These are phyloP conservation scores for Mylabris sibirica DNA, from an alignment of 2,888 invertebrate species.

Conservation along the genomic window DNA sequence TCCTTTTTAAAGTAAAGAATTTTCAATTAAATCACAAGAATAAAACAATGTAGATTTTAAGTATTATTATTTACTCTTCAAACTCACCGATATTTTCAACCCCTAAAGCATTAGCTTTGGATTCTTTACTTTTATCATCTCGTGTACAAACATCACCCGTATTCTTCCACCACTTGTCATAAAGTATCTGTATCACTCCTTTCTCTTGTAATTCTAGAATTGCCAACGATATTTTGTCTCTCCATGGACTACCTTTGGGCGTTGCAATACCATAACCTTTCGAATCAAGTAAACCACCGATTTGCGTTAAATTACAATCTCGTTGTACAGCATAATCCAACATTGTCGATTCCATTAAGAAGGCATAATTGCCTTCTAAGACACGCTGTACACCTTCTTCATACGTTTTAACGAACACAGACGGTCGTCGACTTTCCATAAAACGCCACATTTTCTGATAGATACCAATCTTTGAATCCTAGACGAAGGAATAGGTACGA, in stretches of 20 bases:
- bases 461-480: conserved; percentile 82
- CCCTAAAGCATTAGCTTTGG: conserved; percentile 91
- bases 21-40: neutral
- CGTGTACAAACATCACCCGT: conserved; percentile 90
- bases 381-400: conserved; percentile 91
- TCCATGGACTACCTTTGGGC: conserved; percentile 94
- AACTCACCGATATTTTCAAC: conserved; percentile 83
- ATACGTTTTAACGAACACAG: conserved; percentile 87
- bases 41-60: neutral
- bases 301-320: conserved; percentile 96
- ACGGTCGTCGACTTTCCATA: conserved; percentile 83
- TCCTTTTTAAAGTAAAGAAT: no score
- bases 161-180: conserved; percentile 99
- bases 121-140: conserved; percentile 87
- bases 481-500: conserved; percentile 29
- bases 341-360: conserved; percentile 98
- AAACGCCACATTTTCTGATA: conserved; percentile 94
- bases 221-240: conserved; percentile 95
- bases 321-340: conserved; percentile 94
- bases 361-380: conserved; percentile 91
- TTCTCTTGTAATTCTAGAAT: conserved; percentile 95
- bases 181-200: conserved; percentile 89
- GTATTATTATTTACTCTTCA: conserved; percentile 15
- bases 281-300: conserved; percentile 85
- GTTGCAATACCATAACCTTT: conserved; percentile 96